Percentiles rank a stretch among this genome's conserved stretches.
Conservation (phyloP, 2,888 invertebrate species). For the Pogonocherus hispidulus region DNA sequence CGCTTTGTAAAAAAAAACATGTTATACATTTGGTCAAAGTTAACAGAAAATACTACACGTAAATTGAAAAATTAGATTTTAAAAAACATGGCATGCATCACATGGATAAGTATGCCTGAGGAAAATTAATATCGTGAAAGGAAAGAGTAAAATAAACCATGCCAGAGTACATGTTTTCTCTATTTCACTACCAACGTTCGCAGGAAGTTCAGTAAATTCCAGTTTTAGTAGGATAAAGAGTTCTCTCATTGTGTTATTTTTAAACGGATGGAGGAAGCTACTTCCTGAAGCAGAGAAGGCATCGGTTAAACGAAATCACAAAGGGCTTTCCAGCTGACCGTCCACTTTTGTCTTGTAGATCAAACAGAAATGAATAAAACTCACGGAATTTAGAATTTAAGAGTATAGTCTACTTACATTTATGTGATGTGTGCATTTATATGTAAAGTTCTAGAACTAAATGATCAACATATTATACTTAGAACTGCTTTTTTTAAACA, state of each 20-base stretch:
- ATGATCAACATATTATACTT: no score
- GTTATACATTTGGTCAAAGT: no score
- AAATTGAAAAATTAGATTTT: no score
- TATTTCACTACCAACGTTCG: slow-evolving; percentile 6
- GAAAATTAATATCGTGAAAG: no score
- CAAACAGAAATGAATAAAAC: background rate
- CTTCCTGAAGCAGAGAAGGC: background rate
- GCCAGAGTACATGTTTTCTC: background rate
- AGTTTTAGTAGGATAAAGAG: slow-evolving; percentile 18
- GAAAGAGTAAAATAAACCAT: background rate
- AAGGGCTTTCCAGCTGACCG: background rate
- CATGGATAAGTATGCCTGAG: no score
- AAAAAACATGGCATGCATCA: no score
- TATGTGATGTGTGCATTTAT: no score
- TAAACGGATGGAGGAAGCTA: background rate
- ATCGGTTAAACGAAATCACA: background rate
- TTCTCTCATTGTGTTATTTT: slow-evolving; percentile 19
- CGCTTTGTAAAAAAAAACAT: no score
- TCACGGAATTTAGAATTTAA: background rate
- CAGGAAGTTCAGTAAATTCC: slow-evolving; percentile 16
- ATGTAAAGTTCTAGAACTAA: no score
- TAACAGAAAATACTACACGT: no score
- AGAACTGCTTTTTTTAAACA: no score
- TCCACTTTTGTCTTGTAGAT: background rate
- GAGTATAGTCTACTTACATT: no score